Evolutionary conservation across 2,113 vertebrate genomes (phyloP), one percentile per base, ranked within the genome.

Genomic region (Pheucticus melanocephalus): DNA sequence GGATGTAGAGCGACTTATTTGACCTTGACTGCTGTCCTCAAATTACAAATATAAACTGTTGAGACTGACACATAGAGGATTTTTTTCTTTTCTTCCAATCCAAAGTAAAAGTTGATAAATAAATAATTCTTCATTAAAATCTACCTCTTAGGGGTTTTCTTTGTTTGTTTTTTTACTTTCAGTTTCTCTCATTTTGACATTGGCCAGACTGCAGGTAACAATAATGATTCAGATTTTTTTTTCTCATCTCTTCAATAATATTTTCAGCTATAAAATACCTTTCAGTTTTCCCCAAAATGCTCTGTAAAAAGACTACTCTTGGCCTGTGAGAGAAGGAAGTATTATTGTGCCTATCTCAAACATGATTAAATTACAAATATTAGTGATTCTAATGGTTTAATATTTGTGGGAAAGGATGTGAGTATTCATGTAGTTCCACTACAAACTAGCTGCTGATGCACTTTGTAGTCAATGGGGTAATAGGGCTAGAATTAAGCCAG

Each of bases 11-110:
- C 51, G 73, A 93, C 69, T 61, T 73, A 61, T 93, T 92, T 97
- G 95, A 95, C 96, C 91, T 91, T 83, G 57, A 35, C 60, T 93
- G 61, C 71, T 91, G 53, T 93, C 57, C 57, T 95, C 89, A 88
- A 85, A 93, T 50, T 86, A 80, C 60, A 94, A 88, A 85, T 91
- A 91, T 79, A 91, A 94, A 63, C 72, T 79, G 50, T 91, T 3
- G 3, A 89, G 69, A 63, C 30, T 53, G 71, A 91, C 84, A 63
- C 53, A 39, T 11, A 87, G 63, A 70, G 47, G 22, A 48, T 44
- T 56, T 73, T 89, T 86, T 86, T 79, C 33, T 79, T 61, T 76
- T 40, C 72, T 87, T 68, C 20, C 35, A 81, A 54, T 72, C n/a
- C 42, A 39, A 92, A 94, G 82, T 77, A 94, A 77, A 85, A 88